Conservation (phyloP, 2,888 invertebrate genomes). For the Drosophila bunnanda region DNA sequence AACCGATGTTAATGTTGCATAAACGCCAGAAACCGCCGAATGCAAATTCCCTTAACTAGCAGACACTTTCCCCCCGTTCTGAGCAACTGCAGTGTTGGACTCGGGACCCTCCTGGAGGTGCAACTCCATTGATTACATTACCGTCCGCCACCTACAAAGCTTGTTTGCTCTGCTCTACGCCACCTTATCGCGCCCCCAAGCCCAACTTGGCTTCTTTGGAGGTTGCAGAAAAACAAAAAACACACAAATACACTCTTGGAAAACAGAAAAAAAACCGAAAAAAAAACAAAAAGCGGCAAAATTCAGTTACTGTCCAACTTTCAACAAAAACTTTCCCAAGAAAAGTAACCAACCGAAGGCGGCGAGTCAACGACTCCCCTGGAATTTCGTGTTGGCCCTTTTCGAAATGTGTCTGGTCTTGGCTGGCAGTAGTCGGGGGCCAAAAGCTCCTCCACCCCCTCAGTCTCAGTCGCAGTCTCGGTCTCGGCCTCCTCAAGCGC, state of each 20-base stretch:
- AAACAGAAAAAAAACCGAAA: constrained; percentile 8
- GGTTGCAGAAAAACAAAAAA: constrained; percentile 42
- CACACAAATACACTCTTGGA: constrained; percentile 3
- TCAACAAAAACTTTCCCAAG: constrained; percentile 79
- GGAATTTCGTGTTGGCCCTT: constrained; percentile 82
- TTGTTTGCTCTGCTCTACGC: constrained; percentile 36
- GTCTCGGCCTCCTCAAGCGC: background rate
- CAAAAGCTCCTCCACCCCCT: constrained; percentile 54
- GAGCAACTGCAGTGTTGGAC: background rate
- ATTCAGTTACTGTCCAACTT: constrained; percentile 60
- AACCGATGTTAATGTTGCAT: background rate
- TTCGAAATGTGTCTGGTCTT: constrained; percentile 76
- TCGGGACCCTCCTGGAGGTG: constrained; percentile 18
- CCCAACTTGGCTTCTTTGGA: constrained; percentile 27
- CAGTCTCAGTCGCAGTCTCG: constrained; percentile 13
- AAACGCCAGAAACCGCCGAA: background rate
- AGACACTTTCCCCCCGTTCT: background rate
- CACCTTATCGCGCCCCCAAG: constrained; percentile 47
- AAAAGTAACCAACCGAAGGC: constrained; percentile 71
- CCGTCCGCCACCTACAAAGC: constrained; percentile 33
- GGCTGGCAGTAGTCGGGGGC: constrained; percentile 58
- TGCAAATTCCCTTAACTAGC: constrained; percentile 8
- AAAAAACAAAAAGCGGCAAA: constrained; percentile 52
- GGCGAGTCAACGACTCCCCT: constrained; percentile 83
- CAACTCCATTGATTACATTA: constrained; percentile 39